phyloP scores from a whole-genome alignment of 2,888 invertebrate genomes.

The Hyposoter dolosus region DNA sequence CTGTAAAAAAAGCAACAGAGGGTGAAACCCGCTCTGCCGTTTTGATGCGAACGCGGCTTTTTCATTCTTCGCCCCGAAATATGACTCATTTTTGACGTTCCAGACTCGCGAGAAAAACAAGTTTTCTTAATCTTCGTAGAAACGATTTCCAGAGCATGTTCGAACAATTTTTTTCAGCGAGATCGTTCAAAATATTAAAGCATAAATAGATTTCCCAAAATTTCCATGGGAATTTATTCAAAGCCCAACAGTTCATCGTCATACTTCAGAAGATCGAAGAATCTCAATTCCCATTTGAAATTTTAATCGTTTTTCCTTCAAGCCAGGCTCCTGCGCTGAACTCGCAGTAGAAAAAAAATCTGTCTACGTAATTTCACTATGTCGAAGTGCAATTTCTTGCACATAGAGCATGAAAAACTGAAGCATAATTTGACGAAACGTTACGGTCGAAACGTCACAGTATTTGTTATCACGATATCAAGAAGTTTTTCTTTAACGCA shows the following conservation, averaged over 20 bases:
- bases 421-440: background rate
- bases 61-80: conserved; percentile 12
- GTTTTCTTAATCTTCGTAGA: conserved; percentile 35
- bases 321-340: too few species aligned
- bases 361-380: background rate
- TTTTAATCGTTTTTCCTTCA: background rate
- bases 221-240: background rate
- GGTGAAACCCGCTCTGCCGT: conserved; percentile 21
- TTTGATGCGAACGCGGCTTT: conserved; percentile 45
- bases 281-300: background rate
- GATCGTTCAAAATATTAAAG: background rate
- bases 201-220: background rate
- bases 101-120: conserved; percentile 34
- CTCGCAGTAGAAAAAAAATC: too few species aligned
- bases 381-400: background rate
- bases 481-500: background rate
- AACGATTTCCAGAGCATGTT: background rate
- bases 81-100: conserved; percentile 47
- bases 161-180: background rate
- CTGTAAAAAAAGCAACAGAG: background rate
- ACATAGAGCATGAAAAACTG: background rate
- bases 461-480: background rate
- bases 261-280: background rate
- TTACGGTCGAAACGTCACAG: background rate
- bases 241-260: background rate